These are phyloP conservation scores for Drosophila sulfurigaster DNA, from an alignment of 1,140 invertebrate species.

Conservation along the genomic window DNA sequence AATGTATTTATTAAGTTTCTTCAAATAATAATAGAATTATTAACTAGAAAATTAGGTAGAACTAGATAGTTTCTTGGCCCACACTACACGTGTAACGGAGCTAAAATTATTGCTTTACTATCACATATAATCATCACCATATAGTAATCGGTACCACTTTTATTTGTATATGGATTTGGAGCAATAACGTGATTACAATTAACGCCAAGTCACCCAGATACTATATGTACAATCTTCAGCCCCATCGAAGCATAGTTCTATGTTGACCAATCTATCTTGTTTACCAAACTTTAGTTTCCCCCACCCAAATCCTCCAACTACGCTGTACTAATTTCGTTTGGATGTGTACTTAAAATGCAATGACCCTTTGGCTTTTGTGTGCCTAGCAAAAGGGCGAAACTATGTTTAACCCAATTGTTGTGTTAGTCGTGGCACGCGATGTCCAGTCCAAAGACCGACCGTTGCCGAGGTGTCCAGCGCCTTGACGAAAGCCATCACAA, in stretches of 20 bases:
- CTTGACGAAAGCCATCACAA: constrained; percentile 26
- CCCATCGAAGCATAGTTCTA: constrained; percentile 1
- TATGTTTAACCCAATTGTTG: constrained; percentile 60
- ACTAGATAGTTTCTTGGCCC: not conserved
- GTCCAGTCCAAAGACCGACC: constrained; percentile 59
- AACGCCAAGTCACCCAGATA: constrained; percentile 27
- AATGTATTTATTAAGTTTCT: too few species aligned
- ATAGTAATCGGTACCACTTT: not conserved
- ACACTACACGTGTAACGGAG: not conserved
- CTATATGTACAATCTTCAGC: constrained; percentile 9
- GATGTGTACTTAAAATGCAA: constrained; percentile 8
- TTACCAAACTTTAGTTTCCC: not conserved
- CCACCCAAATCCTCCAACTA: too few species aligned
- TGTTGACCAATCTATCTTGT: constrained; percentile 18
- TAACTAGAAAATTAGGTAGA: too few species aligned
- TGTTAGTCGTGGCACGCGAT: constrained; percentile 65
- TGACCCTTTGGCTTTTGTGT: constrained; percentile 16
- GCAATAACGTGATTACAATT: constrained; percentile 34
- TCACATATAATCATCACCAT: not conserved
- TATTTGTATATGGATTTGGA: constrained; percentile 1
- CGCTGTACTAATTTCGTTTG: not conserved
- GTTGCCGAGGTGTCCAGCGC: constrained; percentile 40
- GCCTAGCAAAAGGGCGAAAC: not conserved
- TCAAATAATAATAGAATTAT: too few species aligned
- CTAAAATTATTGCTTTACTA: constrained; percentile 4